Evolutionary conservation across 1,140 invertebrate species (phyloP).

Genomic region (Drosophila bipectinata): DNA sequence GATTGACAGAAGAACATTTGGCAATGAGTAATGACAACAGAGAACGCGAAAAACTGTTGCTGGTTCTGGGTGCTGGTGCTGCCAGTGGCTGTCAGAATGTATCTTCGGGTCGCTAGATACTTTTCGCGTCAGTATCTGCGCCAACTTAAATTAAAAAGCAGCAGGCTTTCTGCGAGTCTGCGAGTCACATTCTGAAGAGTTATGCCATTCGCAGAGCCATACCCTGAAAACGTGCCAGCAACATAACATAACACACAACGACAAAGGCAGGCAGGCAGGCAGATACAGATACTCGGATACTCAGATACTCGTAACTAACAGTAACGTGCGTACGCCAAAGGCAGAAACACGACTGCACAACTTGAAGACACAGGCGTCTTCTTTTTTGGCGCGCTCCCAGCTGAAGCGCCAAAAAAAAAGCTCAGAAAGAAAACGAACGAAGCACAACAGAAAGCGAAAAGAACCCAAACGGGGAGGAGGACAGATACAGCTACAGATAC

Average conservation of each 20-base stretch:
- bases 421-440: constrained; percentile 14
- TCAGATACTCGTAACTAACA: constrained; percentile 68
- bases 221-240: constrained; percentile 52
- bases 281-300: constrained; percentile 37
- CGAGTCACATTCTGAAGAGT: constrained; percentile 54
- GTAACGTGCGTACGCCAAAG: constrained; percentile 75
- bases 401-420: constrained; percentile 71
- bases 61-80: too few relatives aligned
- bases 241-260: constrained; percentile 23
- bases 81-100: constrained; percentile 24
- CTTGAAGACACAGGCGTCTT: constrained; percentile 27
- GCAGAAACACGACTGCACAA: constrained; percentile 31
- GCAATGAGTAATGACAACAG: constrained; percentile 71
- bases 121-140: constrained; percentile 60
- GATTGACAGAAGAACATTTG: constrained; percentile 60
- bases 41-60: constrained; percentile 65
- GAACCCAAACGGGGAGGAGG: constrained; percentile 3
- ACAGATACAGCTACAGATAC: neutral
- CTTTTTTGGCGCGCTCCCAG: constrained; percentile 73
- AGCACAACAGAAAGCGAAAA: constrained; percentile 50
- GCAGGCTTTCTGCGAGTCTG: constrained; percentile 17
- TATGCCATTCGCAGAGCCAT: constrained; percentile 43
- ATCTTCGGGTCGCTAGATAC: constrained; percentile 56
- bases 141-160: constrained; percentile 81
- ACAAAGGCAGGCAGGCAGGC: constrained; percentile 13